These are phyloP conservation scores for Doris montereyensis DNA, from an alignment of 2,888 invertebrate species.

Conservation along the genomic window DNA sequence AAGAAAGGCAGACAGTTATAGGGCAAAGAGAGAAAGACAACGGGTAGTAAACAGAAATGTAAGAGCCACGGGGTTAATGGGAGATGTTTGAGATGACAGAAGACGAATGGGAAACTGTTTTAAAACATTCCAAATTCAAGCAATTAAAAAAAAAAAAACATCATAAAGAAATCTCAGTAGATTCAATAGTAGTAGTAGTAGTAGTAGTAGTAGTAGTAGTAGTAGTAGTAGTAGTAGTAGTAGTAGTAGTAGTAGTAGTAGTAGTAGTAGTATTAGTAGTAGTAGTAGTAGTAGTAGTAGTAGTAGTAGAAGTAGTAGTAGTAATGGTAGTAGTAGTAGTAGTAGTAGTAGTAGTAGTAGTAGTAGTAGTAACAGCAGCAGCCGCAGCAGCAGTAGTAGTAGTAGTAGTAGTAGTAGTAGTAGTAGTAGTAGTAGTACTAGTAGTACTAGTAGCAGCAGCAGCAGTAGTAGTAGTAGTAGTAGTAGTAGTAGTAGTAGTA, in stretches of 20 bases:
- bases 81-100: too few species aligned
- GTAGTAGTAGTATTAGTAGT: too few species aligned
- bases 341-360: constrained; percentile 5
- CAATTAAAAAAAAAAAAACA: too few species aligned
- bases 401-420: constrained; percentile 3
- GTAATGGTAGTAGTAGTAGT: background rate
- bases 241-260: constrained; percentile 6
- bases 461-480: background rate
- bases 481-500: background rate
- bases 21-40: too few species aligned
- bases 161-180: too few species aligned
- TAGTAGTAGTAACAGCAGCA: too few species aligned
- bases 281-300: constrained; percentile 9
- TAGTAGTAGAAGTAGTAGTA: background rate
- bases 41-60: too few species aligned
- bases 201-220: constrained; percentile 11
- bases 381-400: too few species aligned
- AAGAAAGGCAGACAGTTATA: too few species aligned
- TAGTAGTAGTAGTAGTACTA: background rate
- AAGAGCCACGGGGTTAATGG: too few species aligned
- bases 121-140: too few species aligned
- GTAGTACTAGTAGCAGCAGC: background rate
- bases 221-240: constrained; percentile 9
- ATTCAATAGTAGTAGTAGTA: constrained; percentile 11
- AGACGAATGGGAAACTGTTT: too few species aligned